phyloP scores from a whole-genome alignment of 2,888 invertebrate genomes.

The Incurvaria masculella region DNA sequence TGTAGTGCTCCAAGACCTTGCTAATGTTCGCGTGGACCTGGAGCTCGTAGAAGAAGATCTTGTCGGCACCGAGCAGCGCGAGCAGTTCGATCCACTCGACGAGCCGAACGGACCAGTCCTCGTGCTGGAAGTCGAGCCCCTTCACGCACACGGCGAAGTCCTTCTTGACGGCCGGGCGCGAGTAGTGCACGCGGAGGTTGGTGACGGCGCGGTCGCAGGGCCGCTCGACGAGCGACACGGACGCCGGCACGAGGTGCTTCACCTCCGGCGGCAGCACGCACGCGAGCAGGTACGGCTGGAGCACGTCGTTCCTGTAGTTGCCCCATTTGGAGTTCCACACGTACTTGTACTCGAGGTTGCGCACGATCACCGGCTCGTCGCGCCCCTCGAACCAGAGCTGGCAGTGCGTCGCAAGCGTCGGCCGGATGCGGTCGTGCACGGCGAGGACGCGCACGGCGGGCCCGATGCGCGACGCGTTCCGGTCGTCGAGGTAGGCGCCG shows the following conservation, averaged over 20 bases:
- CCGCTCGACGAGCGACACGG: constrained; percentile 81
- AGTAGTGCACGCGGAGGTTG: constrained; percentile 78
- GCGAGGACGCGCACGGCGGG: constrained; percentile 81
- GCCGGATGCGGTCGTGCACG: constrained; percentile 89
- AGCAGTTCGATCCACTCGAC: constrained; percentile 95
- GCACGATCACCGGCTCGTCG: constrained; percentile 75
- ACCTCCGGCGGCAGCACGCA: constrained; percentile 81
- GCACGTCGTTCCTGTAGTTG: constrained; percentile 86
- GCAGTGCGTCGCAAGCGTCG: constrained; percentile 76
- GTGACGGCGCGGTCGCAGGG: constrained; percentile 85
- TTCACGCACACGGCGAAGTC: constrained; percentile 93
- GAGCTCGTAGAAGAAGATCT: constrained; percentile 87
- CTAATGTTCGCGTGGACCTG: constrained; percentile 91
- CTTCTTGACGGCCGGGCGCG: constrained; percentile 58
- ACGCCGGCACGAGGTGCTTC: constrained; percentile 70
- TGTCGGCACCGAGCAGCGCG: constrained; percentile 83
- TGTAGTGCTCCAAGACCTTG: constrained; percentile 71
- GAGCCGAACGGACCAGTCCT: constrained; percentile 83
- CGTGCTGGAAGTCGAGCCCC: constrained; percentile 89
- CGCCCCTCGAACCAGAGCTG: constrained; percentile 88
- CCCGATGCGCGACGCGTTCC: constrained; percentile 73
- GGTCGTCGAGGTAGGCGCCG: constrained; percentile 85
- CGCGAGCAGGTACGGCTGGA: constrained; percentile 87
- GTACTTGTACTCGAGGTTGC: constrained; percentile 87
- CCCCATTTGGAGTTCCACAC: constrained; percentile 96